Conservation (phyloP, 2,113 vertebrate genomes). For the Callipepla californica region DNA sequence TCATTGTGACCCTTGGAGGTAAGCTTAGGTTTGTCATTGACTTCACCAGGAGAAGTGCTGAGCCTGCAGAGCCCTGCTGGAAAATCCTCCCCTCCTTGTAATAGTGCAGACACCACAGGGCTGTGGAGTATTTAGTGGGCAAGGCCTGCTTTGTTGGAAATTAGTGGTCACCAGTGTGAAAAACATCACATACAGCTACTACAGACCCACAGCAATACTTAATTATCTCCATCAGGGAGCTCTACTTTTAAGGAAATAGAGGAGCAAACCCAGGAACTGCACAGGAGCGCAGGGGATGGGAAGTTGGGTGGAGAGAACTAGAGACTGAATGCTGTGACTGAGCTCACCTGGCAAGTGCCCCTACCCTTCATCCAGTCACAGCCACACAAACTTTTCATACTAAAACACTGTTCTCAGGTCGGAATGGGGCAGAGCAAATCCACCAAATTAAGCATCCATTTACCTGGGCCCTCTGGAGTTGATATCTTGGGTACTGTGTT, state of each 20-base stretch:
- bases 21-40: not conserved
- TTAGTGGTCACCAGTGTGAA: not conserved
- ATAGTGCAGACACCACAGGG: fast-evolving
- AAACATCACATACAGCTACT: fast-evolving
- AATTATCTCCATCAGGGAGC: fast-evolving
- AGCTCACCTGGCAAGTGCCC: not conserved
- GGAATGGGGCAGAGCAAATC: not conserved
- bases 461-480: not conserved
- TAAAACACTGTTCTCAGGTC: not conserved
- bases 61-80: not conserved
- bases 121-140: not conserved
- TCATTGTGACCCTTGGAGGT: not conserved
- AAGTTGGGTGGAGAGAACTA: not conserved
- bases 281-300: fast-evolving
- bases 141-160: not conserved
- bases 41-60: not conserved
- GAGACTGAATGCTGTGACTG: not conserved
- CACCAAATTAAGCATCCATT: not conserved
- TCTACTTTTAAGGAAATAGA: not conserved
- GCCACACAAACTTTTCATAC: not conserved
- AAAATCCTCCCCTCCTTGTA: not conserved
- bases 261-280: not conserved
- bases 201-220: not conserved
- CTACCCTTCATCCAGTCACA: fast-evolving
- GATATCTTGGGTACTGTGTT: not conserved